phyloP scores from a whole-genome alignment of 2,888 invertebrate species.

The Latheticus oryzae region DNA sequence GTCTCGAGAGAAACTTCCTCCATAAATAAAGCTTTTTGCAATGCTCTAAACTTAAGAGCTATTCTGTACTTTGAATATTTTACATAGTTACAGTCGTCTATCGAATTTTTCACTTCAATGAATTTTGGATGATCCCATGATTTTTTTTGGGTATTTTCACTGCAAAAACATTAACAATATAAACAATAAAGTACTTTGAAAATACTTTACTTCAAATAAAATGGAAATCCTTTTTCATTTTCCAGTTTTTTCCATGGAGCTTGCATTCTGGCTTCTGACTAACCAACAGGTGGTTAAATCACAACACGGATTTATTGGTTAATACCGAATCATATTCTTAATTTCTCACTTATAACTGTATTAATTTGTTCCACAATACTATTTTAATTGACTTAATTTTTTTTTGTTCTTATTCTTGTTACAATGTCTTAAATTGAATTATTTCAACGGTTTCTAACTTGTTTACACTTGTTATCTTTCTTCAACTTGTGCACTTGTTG shows the following conservation, averaged over 20 bases:
- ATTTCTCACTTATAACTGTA: too few relatives aligned
- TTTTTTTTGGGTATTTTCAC: conserved; percentile 67
- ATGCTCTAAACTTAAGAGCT: conserved; percentile 76
- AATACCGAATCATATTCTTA: neutral
- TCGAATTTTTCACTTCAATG: conserved; percentile 68
- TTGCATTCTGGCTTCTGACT: conserved; percentile 22
- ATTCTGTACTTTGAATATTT: conserved; percentile 82
- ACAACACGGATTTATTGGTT: neutral
- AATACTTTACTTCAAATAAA: conserved; percentile 72
- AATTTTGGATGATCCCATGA: conserved; percentile 74
- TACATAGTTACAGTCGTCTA: conserved; percentile 76
- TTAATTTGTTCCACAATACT: too few relatives aligned
- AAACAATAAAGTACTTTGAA: too few relatives aligned
- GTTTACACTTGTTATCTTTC: conserved; percentile 34
- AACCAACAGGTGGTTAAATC: conserved; percentile 31
- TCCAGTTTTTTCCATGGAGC: conserved; percentile 70
- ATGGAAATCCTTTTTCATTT: conserved; percentile 72
- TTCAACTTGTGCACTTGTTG: conserved; percentile 30
- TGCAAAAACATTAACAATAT: conserved; percentile 63
- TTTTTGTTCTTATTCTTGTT: too few relatives aligned
- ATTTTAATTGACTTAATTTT: conserved; percentile 3
- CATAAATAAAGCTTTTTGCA: conserved; percentile 71
- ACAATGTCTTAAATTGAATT: conserved; percentile 10
- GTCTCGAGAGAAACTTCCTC: conserved; percentile 65
- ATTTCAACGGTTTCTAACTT: conserved; percentile 28